phyloP scores from a whole-genome alignment of 2,113 vertebrate species.

The Myrmecobius fasciatus region DNA sequence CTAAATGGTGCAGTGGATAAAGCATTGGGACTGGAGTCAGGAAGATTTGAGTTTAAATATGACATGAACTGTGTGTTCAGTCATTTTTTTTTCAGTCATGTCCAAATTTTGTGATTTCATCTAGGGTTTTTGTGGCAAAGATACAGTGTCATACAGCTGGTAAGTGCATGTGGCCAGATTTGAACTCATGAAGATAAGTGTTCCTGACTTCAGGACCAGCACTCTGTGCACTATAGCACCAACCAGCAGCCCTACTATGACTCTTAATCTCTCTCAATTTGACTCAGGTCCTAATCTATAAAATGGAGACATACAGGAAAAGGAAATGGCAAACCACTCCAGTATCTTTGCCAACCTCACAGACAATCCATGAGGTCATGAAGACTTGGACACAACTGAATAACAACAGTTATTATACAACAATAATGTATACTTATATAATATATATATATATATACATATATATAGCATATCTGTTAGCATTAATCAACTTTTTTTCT shows the following conservation, averaged over 20 bases:
- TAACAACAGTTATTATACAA: no score
- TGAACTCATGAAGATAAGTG: background rate
- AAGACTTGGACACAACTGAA: background rate
- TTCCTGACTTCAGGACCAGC: background rate
- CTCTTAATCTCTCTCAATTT: background rate
- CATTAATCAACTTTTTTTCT: background rate
- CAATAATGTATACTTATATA: background rate
- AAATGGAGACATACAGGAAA: background rate
- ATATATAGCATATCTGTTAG: background rate
- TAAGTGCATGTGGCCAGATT: background rate
- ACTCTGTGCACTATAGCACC: background rate
- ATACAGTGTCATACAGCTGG: background rate
- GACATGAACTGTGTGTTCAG: no score
- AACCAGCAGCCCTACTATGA: background rate
- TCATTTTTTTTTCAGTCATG: no score
- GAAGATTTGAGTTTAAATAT: no score
- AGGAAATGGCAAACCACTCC: background rate
- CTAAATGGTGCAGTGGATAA: no score
- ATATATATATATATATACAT: background rate
- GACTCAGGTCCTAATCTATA: background rate
- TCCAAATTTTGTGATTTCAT: no score
- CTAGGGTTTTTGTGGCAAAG: no score
- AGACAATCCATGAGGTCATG: background rate
- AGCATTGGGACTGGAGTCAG: no score
- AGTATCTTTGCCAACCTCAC: background rate